Percentiles rank a stretch among this genome's conserved stretches.
Conservation (phyloP, 2,797 vertebrate species). For the Apogon talboti region DNA sequence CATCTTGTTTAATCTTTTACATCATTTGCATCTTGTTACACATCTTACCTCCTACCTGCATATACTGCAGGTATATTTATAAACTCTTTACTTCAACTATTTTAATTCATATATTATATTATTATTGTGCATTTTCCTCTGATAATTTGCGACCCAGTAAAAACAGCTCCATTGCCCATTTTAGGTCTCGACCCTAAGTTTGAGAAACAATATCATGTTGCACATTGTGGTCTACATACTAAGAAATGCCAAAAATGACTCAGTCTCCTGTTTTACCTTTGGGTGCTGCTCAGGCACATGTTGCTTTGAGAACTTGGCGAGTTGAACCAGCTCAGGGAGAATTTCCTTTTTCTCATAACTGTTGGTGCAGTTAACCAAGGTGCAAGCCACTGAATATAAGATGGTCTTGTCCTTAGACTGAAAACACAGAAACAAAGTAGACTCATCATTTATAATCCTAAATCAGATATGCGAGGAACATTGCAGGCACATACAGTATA, state of each 20-base stretch:
- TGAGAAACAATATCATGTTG: no score
- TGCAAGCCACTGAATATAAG: constrained; percentile 92
- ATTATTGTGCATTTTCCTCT: no score
- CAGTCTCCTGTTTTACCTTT: constrained; percentile 83
- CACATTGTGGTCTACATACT: neutral
- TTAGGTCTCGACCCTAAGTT: no score
- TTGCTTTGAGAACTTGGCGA: constrained; percentile 98
- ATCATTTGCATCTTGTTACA: no score
- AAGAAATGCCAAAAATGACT: neutral
- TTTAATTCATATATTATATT: no score
- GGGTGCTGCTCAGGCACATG: constrained; percentile 97
- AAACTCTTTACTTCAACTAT: no score
- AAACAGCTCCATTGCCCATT: no score
- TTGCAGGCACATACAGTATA: no score
- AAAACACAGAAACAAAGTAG: constrained; percentile 31
- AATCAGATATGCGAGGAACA: neutral
- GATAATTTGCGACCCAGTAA: no score
- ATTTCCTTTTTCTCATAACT: constrained; percentile 96
- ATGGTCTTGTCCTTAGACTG: constrained; percentile 96
- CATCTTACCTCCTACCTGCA: no score
- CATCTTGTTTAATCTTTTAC: no score
- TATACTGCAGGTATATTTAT: no score
- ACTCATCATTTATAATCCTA: neutral
- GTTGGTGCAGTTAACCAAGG: constrained; percentile 95
- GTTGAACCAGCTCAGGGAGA: constrained; percentile 93